phyloP scores from a whole-genome alignment of 2,888 invertebrate species.

The Chironomus tentans region DNA sequence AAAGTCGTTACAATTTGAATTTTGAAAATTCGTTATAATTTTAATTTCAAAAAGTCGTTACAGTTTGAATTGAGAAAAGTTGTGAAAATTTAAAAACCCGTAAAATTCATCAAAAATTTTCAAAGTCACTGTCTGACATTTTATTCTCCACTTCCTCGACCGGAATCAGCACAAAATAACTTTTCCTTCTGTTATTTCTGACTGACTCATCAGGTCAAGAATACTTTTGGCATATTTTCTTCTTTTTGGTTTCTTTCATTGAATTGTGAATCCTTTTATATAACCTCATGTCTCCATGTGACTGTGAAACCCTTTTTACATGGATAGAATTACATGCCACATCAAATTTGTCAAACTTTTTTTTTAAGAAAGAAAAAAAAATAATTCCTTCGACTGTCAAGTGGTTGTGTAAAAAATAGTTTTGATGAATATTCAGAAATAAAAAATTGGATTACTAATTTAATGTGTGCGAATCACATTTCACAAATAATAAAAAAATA shows the following conservation, averaged over 20 bases:
- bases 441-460: background rate
- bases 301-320: background rate
- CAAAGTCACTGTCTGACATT: no score
- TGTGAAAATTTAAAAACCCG: no score
- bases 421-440: background rate
- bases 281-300: background rate
- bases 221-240: background rate
- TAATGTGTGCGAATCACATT: background rate
- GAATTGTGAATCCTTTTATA: background rate
- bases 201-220: background rate
- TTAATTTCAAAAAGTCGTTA: no score
- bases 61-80: no score
- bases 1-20: no score
- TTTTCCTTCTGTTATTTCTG: no score
- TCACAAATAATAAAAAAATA: background rate
- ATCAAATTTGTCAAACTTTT: background rate
- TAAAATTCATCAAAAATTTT: no score
- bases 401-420: background rate
- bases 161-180: no score
- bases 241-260: background rate
- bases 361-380: no score
- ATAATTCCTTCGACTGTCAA: background rate
- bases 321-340: slow-evolving; percentile 4
- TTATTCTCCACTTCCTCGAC: no score
- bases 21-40: no score